These are phyloP conservation scores for Callosobruchus maculatus DNA, from an alignment of 2,888 invertebrate species.

Conservation along the genomic window DNA sequence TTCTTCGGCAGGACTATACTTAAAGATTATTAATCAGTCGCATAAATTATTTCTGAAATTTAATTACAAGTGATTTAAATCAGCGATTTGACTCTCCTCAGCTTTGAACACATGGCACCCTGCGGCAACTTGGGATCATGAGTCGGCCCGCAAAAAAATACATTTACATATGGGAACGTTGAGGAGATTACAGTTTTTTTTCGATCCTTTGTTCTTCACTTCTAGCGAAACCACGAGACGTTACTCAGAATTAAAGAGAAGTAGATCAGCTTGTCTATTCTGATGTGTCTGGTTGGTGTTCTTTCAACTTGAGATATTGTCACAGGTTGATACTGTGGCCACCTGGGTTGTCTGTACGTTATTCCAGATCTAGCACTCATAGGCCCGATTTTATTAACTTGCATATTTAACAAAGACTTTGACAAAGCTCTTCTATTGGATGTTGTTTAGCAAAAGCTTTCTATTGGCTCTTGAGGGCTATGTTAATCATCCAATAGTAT, in stretches of 20 bases:
- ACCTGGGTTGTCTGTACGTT: no score
- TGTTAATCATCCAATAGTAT: no score
- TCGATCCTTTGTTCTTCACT: background rate
- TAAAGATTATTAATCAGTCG: background rate
- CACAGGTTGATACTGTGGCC: no score
- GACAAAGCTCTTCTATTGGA: no score
- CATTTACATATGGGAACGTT: background rate
- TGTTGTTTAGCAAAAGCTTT: no score
- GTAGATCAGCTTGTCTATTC: background rate
- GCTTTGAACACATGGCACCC: conserved; percentile 10
- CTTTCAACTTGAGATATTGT: no score
- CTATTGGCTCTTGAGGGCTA: no score
- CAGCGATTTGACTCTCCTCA: conserved; percentile 8
- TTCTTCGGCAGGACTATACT: background rate
- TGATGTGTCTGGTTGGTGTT: background rate
- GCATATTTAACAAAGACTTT: no score
- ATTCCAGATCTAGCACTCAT: no score
- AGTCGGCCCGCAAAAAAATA: background rate
- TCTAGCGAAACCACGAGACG: background rate
- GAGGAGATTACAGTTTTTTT: background rate
- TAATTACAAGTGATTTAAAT: conserved; percentile 4
- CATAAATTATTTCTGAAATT: background rate
- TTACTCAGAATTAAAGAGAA: background rate
- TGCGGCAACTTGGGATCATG: conserved; percentile 3
- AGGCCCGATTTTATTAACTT: no score